Conservation (phyloP, 2,113 vertebrate genomes). For the Gymnogyps californianus region DNA sequence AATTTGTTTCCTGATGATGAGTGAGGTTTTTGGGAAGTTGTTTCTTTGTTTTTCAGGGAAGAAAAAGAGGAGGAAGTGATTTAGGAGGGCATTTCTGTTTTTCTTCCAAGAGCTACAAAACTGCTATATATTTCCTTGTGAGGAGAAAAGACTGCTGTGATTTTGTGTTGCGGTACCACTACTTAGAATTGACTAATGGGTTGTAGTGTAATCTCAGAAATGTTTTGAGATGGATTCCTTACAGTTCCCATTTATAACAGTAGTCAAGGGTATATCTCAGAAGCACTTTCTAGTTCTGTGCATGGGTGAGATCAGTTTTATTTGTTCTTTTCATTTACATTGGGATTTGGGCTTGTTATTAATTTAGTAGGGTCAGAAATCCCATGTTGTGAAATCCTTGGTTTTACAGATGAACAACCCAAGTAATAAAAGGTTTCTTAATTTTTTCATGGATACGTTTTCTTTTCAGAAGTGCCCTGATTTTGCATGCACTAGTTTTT, state of each 20-base stretch:
- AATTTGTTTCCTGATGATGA: not conserved
- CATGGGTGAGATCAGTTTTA: not conserved
- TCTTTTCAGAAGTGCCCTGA: not conserved
- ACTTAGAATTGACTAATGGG: not conserved
- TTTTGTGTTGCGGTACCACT: not conserved
- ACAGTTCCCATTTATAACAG: not conserved
- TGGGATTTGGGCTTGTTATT: not conserved
- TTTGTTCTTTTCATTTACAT: not conserved
- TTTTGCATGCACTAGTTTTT: not conserved
- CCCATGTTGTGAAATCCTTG: not conserved
- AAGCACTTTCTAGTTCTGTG: not conserved
- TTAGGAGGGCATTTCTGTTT: not conserved
- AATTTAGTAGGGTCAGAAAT: not conserved
- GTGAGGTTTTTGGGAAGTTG: not conserved
- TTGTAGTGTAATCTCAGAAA: not conserved
- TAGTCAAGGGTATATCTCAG: not conserved
- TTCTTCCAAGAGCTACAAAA: not conserved
- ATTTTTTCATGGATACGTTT: not conserved
- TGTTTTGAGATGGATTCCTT: not conserved
- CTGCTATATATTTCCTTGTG: not conserved
- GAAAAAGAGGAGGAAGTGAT: not conserved
- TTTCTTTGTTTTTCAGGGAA: not conserved
- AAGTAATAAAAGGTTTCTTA: not conserved
- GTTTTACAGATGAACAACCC: not conserved
- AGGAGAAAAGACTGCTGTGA: not conserved